These are phyloP conservation scores for Tachysurus vachellii DNA, from an alignment of 2,113 vertebrate genomes.

Conservation along the genomic window DNA sequence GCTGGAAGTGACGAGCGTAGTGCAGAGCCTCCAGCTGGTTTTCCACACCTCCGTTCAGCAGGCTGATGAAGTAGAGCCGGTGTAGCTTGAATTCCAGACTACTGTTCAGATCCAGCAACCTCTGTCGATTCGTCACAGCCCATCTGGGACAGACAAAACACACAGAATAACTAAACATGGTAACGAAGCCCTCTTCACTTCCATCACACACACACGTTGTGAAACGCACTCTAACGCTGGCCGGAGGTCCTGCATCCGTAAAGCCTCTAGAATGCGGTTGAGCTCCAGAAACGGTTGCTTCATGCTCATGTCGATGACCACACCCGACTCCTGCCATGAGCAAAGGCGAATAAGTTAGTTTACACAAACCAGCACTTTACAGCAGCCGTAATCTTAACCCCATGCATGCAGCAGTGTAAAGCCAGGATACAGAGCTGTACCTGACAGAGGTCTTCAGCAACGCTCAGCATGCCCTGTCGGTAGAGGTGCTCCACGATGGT, in stretches of 20 bases:
- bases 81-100: slow-evolving; percentile 88
- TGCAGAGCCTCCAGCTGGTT: slow-evolving; percentile 86
- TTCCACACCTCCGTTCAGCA: slow-evolving; percentile 79
- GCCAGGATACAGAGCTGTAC: slow-evolving; percentile 57
- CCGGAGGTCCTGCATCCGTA: slow-evolving; percentile 83
- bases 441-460: slow-evolving; percentile 88
- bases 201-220: too few species aligned
- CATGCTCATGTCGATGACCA: slow-evolving; percentile 86
- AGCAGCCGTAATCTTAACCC: neutral
- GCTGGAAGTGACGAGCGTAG: slow-evolving; percentile 87
- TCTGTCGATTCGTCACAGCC: slow-evolving; percentile 84
- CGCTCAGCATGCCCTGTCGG: slow-evolving; percentile 86
- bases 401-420: neutral
- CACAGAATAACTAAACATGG: neutral
- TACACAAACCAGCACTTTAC: neutral
- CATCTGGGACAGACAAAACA: slow-evolving; percentile 68
- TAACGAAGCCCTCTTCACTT: neutral
- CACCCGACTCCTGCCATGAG: slow-evolving; percentile 78
- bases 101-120: slow-evolving; percentile 85
- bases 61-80: slow-evolving; percentile 85
- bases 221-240: slow-evolving; percentile 82
- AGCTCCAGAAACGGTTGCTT: slow-evolving; percentile 88
- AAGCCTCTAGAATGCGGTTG: slow-evolving; percentile 86
- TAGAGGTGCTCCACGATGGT: slow-evolving; percentile 88
- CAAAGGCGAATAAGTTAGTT: neutral